Conservation (phyloP, 2,888 invertebrate genomes). For the Epistrophe grossulariae region DNA sequence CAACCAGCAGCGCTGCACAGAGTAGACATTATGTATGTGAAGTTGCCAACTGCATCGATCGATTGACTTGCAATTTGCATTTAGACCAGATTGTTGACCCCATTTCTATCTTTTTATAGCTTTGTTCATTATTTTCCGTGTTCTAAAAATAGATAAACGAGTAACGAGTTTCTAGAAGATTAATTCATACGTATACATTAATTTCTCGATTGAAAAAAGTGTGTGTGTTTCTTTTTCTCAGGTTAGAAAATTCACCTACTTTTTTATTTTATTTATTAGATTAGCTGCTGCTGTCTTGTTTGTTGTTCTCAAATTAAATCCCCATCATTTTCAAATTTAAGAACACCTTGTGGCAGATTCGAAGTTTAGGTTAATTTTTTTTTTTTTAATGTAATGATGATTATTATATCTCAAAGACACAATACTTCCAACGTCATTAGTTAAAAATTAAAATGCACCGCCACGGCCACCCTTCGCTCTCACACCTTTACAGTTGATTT, state of each 20-base stretch:
- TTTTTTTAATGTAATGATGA: neutral
- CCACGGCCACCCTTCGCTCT: constrained; percentile 16
- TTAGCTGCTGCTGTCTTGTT: constrained; percentile 1
- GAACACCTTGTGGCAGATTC: constrained; percentile 15
- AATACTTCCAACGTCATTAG: constrained; percentile 32
- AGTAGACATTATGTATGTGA: neutral
- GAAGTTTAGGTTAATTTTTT: neutral
- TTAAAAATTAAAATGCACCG: constrained; percentile 36
- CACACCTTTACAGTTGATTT: constrained; percentile 58
- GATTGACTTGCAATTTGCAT: constrained; percentile 34
- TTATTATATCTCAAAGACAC: constrained; percentile 29
- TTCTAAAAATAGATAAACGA: constrained; percentile 37
- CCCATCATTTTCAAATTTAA: constrained; percentile 27
- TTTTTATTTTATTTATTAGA: constrained; percentile 47
- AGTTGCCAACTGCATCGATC: constrained; percentile 28
- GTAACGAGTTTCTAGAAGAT: neutral
- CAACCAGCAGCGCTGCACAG: no score
- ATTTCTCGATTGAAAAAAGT: neutral
- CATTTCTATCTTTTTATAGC: constrained; percentile 5
- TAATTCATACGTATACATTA: neutral
- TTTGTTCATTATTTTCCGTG: constrained; percentile 56
- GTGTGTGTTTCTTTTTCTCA: neutral
- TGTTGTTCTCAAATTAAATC: constrained; percentile 28
- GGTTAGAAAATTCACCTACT: constrained; percentile 52
- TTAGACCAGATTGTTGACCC: constrained; percentile 59